These are phyloP conservation scores for Erebia palarica DNA, from an alignment of 2,888 invertebrate genomes.

Conservation along the genomic window DNA sequence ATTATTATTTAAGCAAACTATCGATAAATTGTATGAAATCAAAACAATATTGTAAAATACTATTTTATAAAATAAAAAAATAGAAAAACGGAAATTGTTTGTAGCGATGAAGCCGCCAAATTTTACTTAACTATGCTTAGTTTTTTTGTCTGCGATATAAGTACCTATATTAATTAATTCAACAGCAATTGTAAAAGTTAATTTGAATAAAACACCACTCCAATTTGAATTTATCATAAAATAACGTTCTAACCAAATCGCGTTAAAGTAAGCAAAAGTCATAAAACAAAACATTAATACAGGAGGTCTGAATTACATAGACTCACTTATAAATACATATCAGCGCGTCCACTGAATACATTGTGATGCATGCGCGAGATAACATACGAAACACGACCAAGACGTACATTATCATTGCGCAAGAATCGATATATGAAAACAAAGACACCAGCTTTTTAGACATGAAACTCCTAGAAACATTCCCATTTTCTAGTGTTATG, in stretches of 20 bases:
- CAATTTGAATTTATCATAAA: neutral
- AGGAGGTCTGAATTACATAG: constrained; percentile 30
- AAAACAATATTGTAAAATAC: too few relatives aligned
- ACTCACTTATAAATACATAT: constrained; percentile 34
- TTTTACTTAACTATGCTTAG: too few relatives aligned
- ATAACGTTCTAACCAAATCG: neutral
- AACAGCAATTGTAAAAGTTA: too few relatives aligned
- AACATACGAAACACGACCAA: constrained; percentile 46
- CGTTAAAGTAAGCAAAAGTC: neutral
- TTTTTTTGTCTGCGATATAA: too few relatives aligned
- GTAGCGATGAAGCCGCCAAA: too few relatives aligned
- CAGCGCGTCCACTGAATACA: constrained; percentile 35
- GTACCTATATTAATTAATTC: too few relatives aligned
- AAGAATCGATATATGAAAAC: neutral
- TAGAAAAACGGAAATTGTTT: too few relatives aligned
- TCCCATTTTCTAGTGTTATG: neutral
- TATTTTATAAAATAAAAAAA: too few relatives aligned
- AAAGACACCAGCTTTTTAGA: neutral
- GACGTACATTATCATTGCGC: constrained; percentile 53
- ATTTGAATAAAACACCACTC: too few relatives aligned
- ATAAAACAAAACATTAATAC: constrained; percentile 10
- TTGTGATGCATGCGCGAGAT: constrained; percentile 46
- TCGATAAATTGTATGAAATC: too few relatives aligned
- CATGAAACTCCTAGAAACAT: neutral
- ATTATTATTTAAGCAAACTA: too few relatives aligned